Percentiles rank a stretch among this genome's conserved stretches.
These are phyloP conservation scores for Chloroceryle aenea DNA, from an alignment of 2,113 vertebrate species.

Conservation along the genomic window DNA sequence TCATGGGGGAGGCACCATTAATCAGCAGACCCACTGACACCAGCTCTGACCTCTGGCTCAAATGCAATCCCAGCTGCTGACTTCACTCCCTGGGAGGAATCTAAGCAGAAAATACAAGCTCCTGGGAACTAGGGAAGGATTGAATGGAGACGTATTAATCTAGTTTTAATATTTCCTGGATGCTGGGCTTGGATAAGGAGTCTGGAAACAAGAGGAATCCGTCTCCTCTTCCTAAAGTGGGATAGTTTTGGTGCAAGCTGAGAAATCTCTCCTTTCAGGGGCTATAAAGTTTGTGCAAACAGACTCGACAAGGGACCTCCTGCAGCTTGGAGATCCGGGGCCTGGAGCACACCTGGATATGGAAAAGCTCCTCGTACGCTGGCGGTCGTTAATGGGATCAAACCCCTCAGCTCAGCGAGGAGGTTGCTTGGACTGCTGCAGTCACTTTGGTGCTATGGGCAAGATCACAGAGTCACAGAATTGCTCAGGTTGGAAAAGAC, in stretches of 20 bases:
- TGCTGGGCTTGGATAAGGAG: background rate
- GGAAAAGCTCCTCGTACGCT: background rate
- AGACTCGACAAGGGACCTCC: background rate
- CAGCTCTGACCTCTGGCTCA: background rate
- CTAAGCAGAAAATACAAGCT: background rate
- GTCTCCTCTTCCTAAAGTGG: background rate
- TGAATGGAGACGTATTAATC: background rate
- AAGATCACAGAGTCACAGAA: background rate
- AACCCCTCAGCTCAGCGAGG: background rate
- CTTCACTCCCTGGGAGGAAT: background rate
- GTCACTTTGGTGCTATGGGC: background rate
- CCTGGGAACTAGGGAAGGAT: background rate
- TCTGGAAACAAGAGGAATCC: background rate
- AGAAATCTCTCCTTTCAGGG: background rate
- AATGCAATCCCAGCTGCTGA: background rate
- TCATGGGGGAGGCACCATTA: slow-evolving; percentile 1
- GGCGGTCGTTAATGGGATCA: background rate
- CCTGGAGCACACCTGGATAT: background rate
- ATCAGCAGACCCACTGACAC: background rate
- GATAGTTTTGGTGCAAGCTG: background rate
- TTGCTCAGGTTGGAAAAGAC: too few relatives aligned
- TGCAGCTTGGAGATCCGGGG: background rate
- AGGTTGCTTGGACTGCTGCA: accelerated
- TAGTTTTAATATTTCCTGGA: background rate
- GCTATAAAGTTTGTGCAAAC: background rate